Evolutionary conservation across 2,888 invertebrate species (phyloP), one percentile per base, ranked within the genome.

Genomic region (Nemotelus pantherinus): DNA sequence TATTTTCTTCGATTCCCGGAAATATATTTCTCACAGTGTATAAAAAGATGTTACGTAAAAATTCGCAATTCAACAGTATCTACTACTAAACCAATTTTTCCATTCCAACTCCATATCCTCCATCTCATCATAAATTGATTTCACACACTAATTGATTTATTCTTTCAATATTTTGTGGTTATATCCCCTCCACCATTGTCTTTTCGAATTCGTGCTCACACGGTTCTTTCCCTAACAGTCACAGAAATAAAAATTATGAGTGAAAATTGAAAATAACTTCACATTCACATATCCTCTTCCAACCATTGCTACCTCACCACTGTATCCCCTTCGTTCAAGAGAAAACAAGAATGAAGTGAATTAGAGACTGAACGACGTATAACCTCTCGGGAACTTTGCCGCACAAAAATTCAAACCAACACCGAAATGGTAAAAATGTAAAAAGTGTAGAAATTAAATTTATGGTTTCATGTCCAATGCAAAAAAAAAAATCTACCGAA

Each of bases 191-290:
- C 57, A 10, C 25, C 57, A 57, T 57, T 57, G 10, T 10, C 53
- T 6, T 7, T 53, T 53, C 53, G 53, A 53, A 53, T 7, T 53
- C 25, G 10, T 53, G 10, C 53, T 7, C 53, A 7, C 10, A 10
- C 6, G 10, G 6, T 53, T 53, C 10, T 7, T 53, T 10, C 53
- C 53, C 53, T 65, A 65, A 67, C 45, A 41, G 43, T 70, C 70
- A 53, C 9, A 50, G 55, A 50, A 70, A 70, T 70, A 74, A 77
- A 77, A 71, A 71, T 71, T 53, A 60, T 70, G 55, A 70, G 53
- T 48, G 25, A 53, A 71, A 77, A 77, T 77, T 77, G 77, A 77
- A 77, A 71, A 71, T 71, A 77, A 71, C 70, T 77, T 60, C 77
- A 68, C 70, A 53, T 77, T 60, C 77, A 68, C 70, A 53, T 53